These are phyloP conservation scores for Micronycteris hirsuta DNA, from an alignment of 2,113 vertebrate species.

Conservation along the genomic window DNA sequence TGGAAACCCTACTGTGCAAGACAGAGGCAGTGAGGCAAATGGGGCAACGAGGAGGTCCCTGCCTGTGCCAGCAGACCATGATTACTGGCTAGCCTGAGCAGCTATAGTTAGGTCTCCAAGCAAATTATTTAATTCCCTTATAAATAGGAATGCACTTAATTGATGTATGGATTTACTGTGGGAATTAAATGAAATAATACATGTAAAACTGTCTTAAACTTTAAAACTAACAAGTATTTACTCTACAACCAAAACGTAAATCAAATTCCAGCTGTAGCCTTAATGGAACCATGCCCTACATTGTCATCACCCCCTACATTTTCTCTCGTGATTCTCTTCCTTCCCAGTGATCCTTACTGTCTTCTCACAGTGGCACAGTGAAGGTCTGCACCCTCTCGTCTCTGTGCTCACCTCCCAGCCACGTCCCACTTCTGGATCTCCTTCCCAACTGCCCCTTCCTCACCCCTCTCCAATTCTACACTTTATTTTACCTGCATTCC, in stretches of 20 bases:
- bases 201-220: neutral
- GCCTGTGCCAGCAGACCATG: neutral
- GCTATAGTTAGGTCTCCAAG: neutral
- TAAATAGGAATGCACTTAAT: neutral
- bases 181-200: neutral
- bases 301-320: neutral
- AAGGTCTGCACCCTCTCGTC: neutral
- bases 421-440: neutral
- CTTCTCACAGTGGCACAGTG: neutral
- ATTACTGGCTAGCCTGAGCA: neutral
- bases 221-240: neutral
- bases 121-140: neutral
- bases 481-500: neutral
- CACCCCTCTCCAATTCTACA: neutral
- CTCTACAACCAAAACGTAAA: neutral
- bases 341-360: neutral
- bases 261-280: neutral
- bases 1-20: neutral
- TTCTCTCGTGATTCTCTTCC: neutral
- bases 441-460: neutral
- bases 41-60: neutral
- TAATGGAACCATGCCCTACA: neutral
- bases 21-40: neutral
- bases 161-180: neutral
- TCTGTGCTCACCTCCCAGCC: neutral